phyloP scores from a whole-genome alignment of 2,113 vertebrate species.

The Gallinago paraguaiae region DNA sequence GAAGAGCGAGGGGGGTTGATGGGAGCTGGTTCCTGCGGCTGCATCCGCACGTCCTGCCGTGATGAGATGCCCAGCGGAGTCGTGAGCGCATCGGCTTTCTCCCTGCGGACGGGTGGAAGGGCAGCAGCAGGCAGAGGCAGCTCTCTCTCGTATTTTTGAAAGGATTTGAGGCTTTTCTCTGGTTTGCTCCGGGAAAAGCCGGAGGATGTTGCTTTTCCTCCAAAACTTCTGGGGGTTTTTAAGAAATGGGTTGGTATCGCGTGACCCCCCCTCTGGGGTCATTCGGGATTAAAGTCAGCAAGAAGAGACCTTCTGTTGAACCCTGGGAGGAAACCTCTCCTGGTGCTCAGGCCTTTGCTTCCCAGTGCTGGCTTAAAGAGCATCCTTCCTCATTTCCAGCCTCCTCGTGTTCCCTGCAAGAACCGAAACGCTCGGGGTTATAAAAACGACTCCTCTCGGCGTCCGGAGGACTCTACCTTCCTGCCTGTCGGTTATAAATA shows the following conservation, averaged over 20 bases:
- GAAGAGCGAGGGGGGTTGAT: background rate
- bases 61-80: background rate
- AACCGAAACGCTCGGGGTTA: background rate
- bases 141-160: background rate
- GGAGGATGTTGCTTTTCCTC: background rate
- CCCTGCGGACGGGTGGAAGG: background rate
- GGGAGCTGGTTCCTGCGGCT: background rate
- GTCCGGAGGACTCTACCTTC: fast-evolving
- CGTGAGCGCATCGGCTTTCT: background rate
- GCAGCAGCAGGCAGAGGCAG: background rate
- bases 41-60: background rate
- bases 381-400: background rate
- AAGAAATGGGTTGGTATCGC: fast-evolving
- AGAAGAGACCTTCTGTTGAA: background rate
- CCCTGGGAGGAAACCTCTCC: background rate
- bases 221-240: fast-evolving
- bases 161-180: background rate
- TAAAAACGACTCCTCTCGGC: fast-evolving
- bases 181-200: background rate
- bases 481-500: background rate
- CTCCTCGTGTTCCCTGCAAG: background rate
- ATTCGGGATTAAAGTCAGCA: fast-evolving
- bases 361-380: background rate
- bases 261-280: fast-evolving
- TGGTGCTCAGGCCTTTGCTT: fast-evolving